Evolutionary conservation across 2,797 vertebrate genomes (phyloP), one percentile per base, ranked within the genome.

Genomic region (Macroramphosus scolopax): DNA sequence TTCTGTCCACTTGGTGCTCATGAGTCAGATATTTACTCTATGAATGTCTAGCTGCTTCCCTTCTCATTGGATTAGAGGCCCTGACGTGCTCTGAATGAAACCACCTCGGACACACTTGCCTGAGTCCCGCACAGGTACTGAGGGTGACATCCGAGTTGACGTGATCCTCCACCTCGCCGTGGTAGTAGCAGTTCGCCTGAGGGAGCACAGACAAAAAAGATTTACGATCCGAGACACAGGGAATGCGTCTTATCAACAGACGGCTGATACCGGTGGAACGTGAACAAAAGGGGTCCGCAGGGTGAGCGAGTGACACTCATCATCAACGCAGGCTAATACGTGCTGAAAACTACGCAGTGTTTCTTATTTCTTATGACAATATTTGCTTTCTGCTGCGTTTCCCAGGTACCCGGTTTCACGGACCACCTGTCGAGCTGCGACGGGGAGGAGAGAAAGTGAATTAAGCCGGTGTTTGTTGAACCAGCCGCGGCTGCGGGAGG

Each of bases 111-210:
- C n/a, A n/a, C 55, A 86, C 88, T 85, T 75, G 91, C 91, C 81
- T 92, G 51, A 92, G 60, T 28, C 88, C 89, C 16, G 74, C 47
- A 20, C 91, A 92, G 38, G 87, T 83, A 50, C 90, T 91, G 69
- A 92, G 82, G 72, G 75, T 90, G 72, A 90, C 83, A 2, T 90
- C 88, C 0, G 91, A 91, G 56, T 64, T 32, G 34, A 17, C 51
- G 1, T 69, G 80, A 30, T 83, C 87, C 65, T 88, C 75, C 55
- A 91, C 91, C 59, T 83, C 68, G 4, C 91, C 91, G 9, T 92
- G 90, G 75, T 92, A 92, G 71, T 90, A 91, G 78, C 91, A 92
- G 82, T 92, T 90, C 35, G 67, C 67, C 91, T 92, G 66, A 33
- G 46, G 73, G 49, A 56, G 42, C 43, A 64, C 25, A 68, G 22